phyloP scores from a whole-genome alignment of 37 sponge, comb jelly and placozoan genomes.

The Aplysina aerophoba region DNA sequence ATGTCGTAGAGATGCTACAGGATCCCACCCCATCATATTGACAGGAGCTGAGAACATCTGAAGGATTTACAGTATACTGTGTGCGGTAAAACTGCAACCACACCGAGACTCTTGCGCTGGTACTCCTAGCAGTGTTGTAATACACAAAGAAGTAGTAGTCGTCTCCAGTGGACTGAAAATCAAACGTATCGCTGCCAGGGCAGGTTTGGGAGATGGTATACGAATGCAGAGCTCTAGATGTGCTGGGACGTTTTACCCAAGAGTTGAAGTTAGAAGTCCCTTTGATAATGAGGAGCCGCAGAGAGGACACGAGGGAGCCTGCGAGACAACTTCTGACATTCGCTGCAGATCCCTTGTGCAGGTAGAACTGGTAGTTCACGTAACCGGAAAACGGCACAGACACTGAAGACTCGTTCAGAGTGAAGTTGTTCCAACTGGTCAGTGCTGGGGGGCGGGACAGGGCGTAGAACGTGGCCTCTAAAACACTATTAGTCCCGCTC shows the following conservation, averaged over 20 bases:
- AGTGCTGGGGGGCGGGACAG: not conserved
- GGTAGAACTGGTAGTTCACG: not conserved
- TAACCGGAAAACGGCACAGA: not conserved
- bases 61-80: not conserved
- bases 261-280: not conserved
- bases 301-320: not conserved
- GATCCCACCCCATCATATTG: not conserved
- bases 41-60: not conserved
- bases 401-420: not conserved
- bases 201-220: not conserved
- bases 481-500: too few relatives aligned
- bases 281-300: not conserved
- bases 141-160: conserved; percentile 8
- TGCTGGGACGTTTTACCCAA: not conserved
- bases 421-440: not conserved
- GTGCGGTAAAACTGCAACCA: not conserved
- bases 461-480: not conserved
- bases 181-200: not conserved
- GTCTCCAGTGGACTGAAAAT: not conserved
- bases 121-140: not conserved
- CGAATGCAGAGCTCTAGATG: too few relatives aligned
- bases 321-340: not conserved
- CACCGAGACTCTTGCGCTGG: not conserved
- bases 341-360: not conserved
- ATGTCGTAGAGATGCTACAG: not conserved